phyloP scores from a whole-genome alignment of 2,888 invertebrate species.

The Palloptera scutellata region DNA sequence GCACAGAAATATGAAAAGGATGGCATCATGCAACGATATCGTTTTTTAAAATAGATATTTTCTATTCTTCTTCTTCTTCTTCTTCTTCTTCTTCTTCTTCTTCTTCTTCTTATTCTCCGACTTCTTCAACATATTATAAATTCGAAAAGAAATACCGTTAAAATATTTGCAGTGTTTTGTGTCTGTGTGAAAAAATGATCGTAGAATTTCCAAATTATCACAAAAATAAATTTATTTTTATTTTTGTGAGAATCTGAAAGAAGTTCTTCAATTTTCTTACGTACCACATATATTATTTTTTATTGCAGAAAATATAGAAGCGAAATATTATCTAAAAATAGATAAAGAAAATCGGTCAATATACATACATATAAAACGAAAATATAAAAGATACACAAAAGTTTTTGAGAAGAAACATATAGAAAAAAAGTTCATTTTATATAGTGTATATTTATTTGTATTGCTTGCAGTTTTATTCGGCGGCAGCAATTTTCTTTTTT shows the following conservation, averaged over 20 bases:
- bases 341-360: conserved; percentile 38
- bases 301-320: conserved; percentile 56
- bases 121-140: not conserved
- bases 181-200: conserved; percentile 33
- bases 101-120: no score
- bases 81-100: no score
- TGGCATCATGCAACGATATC: conserved; percentile 35
- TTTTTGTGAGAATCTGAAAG: not conserved
- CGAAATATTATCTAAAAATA: conserved; percentile 40
- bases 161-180: conserved; percentile 11
- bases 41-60: conserved; percentile 35
- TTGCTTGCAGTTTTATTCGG: not conserved
- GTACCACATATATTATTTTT: conserved; percentile 38
- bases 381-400: conserved; percentile 42
- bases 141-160: conserved; percentile 12
- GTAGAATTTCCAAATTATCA: conserved; percentile 32
- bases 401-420: conserved; percentile 7
- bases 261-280: conserved; percentile 22
- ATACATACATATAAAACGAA: conserved; percentile 34
- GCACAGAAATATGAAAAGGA: conserved; percentile 39
- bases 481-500: conserved; percentile 25
- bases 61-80: not conserved
- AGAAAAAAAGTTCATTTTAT: conserved; percentile 3
- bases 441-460: not conserved
- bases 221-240: conserved; percentile 7